A percentile compares a stretch with the other conserved stretches of the same genome.
Conservation (phyloP, 2,113 vertebrate species). For the Stictonetta naevosa region DNA sequence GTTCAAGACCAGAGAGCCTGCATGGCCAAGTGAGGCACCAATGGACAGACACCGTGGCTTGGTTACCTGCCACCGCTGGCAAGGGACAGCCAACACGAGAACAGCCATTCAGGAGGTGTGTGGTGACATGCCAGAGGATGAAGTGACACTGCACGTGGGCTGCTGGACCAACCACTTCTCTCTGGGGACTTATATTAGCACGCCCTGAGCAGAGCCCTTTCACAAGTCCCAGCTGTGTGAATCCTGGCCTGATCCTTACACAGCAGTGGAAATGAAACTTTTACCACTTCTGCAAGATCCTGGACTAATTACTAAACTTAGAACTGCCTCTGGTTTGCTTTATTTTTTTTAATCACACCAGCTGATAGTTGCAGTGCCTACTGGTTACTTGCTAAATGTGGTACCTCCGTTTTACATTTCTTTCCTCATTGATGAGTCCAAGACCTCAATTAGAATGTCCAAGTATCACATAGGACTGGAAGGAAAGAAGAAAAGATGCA, state of each 20-base stretch:
- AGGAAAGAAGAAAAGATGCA: not conserved
- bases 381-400: not conserved
- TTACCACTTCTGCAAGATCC: not conserved
- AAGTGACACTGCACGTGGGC: too few species aligned
- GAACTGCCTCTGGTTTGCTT: not conserved
- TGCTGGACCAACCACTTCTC: not conserved
- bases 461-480: not conserved
- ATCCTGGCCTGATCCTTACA: accelerated
- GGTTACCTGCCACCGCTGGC: not conserved
- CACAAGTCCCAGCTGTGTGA: not conserved
- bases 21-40: accelerated
- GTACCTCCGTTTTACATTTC: not conserved
- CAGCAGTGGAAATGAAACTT: accelerated
- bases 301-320: not conserved
- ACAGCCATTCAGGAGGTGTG: accelerated
- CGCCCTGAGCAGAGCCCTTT: not conserved
- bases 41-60: not conserved
- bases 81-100: not conserved
- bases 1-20: not conserved
- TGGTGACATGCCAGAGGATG: not conserved
- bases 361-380: not conserved
- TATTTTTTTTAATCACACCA: too few species aligned
- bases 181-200: not conserved
- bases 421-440: not conserved
- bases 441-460: not conserved